phyloP scores from a whole-genome alignment of 2,888 invertebrate genomes.

The Blera fallax region DNA sequence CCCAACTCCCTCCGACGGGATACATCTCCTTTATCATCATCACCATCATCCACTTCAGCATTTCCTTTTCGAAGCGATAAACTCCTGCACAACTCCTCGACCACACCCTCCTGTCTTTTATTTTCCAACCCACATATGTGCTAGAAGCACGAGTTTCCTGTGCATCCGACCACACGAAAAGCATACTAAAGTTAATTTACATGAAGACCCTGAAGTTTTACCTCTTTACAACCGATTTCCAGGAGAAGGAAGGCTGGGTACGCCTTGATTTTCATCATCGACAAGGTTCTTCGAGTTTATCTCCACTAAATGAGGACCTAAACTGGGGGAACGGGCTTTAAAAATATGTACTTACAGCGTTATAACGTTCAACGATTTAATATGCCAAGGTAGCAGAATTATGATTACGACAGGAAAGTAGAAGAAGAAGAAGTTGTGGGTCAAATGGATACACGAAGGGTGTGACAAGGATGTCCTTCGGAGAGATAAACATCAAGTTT shows the following conservation, averaged over 20 bases:
- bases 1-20: neutral
- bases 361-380: neutral
- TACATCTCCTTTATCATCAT: neutral
- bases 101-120: neutral
- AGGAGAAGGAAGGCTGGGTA: neutral
- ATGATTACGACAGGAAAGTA: neutral
- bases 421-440: neutral
- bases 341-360: neutral
- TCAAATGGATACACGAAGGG: neutral
- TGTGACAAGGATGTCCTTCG: neutral
- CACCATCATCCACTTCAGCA: neutral
- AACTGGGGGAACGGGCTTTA: neutral
- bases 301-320: neutral
- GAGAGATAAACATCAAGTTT: neutral
- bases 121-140: neutral
- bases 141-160: neutral
- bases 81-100: neutral
- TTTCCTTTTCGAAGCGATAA: neutral
- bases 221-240: neutral
- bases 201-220: neutral
- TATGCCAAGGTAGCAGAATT: slow-evolving; percentile 19
- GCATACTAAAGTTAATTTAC: slow-evolving; percentile 20
- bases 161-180: neutral
- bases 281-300: neutral
- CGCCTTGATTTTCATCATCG: neutral